Evolutionary conservation across 2,797 vertebrate species (phyloP).

Genomic region (Macropodus opercularis): DNA sequence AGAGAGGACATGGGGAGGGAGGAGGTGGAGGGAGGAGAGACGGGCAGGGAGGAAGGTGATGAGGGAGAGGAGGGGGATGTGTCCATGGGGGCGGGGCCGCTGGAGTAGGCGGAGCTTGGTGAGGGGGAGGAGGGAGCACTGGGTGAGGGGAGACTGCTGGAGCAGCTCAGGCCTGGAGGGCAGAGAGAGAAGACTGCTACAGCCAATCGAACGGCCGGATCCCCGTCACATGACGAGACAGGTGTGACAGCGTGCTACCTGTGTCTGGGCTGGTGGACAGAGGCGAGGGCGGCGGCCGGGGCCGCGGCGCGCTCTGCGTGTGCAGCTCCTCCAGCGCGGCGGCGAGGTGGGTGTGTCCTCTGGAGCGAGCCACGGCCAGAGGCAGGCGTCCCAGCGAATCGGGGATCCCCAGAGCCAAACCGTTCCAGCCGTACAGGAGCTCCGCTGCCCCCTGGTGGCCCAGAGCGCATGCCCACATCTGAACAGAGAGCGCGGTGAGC

Average conservation of each 20-base stretch:
- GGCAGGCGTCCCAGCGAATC: conserved; percentile 91
- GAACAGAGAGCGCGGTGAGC: conserved; percentile 68
- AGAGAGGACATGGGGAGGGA: conserved; percentile 36
- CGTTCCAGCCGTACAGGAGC: conserved; percentile 87
- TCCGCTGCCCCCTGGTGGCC: conserved; percentile 88
- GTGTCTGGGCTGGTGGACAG: conserved; percentile 88
- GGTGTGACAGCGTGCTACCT: conserved; percentile 69
- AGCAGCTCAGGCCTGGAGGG: conserved; percentile 84
- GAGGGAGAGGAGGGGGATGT: conserved; percentile 75
- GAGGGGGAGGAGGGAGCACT: conserved; percentile 85
- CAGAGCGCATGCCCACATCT: conserved; percentile 96
- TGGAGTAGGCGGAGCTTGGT: conserved; percentile 88
- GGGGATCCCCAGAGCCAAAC: conserved; percentile 84
- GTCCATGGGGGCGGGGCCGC: conserved; percentile 79
- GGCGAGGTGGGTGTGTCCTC: conserved; percentile 88
- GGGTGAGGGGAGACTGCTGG: conserved; percentile 86
- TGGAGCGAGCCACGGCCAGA: conserved; percentile 86
- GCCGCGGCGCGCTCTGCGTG: conserved; percentile 71
- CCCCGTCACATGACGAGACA: not conserved
- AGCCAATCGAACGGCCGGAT: conserved; percentile 13
- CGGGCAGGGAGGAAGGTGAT: conserved; percentile 41
- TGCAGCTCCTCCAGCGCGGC: conserved; percentile 86
- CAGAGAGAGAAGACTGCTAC: not conserved
- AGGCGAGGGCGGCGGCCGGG: conserved; percentile 71
- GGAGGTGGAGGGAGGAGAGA: conserved; percentile 52